Evolutionary conservation across 2,113 vertebrate species (phyloP), one percentile per base, ranked within the genome.

Genomic region (Rhabdomys dilectus): DNA sequence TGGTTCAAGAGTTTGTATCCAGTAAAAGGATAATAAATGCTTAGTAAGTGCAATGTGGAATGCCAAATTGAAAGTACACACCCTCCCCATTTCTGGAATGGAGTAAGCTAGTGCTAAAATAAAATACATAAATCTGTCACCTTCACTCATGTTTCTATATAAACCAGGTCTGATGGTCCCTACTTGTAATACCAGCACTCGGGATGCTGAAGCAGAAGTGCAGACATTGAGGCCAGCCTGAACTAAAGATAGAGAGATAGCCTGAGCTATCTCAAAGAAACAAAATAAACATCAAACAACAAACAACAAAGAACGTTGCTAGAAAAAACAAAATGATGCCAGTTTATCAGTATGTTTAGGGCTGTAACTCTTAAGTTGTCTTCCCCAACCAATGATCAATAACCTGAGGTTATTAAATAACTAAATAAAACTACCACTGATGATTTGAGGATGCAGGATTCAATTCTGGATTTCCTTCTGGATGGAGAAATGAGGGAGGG

Each of bases 331-430:
- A 68, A 31, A 22, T 85, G 34, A 87, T 7, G 56, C 15, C 29
- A 96, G 56, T 58, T 34, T 76, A 72, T 19, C 66, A 31, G 24
- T 48, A 77, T 78, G 4, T 94, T 91, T 51, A 81, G 88, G 87
- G 53, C 17, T 24, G 5, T 8, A 53, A 8, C 1, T 12, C 4
- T 31, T 29, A 34, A 87, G 11, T 39, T 62, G 36, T 34, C 31
- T 72, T 66, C n/a, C 45, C 53, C n/a, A 36, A 62, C 22, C 4
- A 21, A 70, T 9, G 22, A 48, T 91, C 19, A 90, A 96, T 91
- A 62, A 91, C 6, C 34, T 96, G 70, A 77, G 51, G 78, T 70
- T 96, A 93, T 89, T 68, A 93, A 88, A 75, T 60, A 42, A 22
- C 60, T 96, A 97, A 94, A 62, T 1, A 66, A 91, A 29, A 3